Evolutionary conservation across 1,140 invertebrate species (phyloP).

Genomic region (Heliconius eleuchia): DNA sequence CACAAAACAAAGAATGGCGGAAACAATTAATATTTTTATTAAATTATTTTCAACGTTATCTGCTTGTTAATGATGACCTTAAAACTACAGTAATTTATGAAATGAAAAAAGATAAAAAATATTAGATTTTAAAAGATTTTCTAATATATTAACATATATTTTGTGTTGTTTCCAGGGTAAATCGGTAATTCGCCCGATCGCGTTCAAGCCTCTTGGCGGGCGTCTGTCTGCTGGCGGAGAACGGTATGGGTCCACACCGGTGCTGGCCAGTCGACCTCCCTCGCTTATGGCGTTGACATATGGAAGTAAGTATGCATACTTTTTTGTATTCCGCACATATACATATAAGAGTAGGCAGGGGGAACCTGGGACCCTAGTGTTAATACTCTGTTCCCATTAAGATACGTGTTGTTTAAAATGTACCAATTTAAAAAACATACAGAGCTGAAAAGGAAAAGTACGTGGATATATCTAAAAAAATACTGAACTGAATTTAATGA

Average conservation of each 20-base stretch:
- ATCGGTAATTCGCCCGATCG: conserved; percentile 88
- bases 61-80: background rate
- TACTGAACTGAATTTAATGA: too few relatives aligned
- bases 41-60: background rate
- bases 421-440: too few relatives aligned
- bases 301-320: conserved; percentile 82
- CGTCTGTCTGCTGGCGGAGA: conserved; percentile 82
- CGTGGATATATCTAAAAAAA: too few relatives aligned
- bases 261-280: conserved; percentile 82
- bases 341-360: too few relatives aligned
- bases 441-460: too few relatives aligned
- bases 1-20: conserved; percentile 1
- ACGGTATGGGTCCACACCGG: conserved; percentile 85
- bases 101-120: background rate
- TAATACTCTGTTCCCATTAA: too few relatives aligned
- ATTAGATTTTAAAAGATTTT: background rate
- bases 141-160: conserved; percentile 13
- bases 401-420: too few relatives aligned
- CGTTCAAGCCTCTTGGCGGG: conserved; percentile 86
- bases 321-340: too few relatives aligned
- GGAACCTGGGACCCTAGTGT: too few relatives aligned
- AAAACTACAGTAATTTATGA: background rate
- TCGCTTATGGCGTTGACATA: conserved; percentile 83
- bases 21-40: conserved; percentile 11
- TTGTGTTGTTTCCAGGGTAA: conserved; percentile 82